Conservation (phyloP, 1,140 invertebrate species). For the Sitodiplosis mosellana region DNA sequence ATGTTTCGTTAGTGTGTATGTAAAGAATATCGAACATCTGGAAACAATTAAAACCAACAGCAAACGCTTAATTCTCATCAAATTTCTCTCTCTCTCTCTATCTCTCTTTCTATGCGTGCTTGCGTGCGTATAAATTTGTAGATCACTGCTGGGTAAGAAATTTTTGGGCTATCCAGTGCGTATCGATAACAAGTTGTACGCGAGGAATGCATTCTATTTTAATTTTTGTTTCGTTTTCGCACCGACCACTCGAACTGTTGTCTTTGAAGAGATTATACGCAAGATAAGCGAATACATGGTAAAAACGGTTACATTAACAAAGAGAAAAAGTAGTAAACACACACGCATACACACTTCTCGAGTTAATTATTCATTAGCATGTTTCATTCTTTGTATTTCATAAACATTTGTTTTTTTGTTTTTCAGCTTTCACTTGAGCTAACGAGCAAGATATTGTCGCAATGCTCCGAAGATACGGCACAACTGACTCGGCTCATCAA, state of each 20-base stretch:
- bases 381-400: too few species aligned
- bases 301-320: slow-evolving; percentile 3
- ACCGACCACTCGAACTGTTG: slow-evolving; percentile 59
- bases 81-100: too few species aligned
- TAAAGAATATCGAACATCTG: slow-evolving; percentile 8
- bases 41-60: too few species aligned
- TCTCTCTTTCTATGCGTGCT: too few species aligned
- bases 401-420: slow-evolving; percentile 1
- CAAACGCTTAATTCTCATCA: too few species aligned
- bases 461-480: slow-evolving; percentile 36
- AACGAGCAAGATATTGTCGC: slow-evolving; percentile 53
- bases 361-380: not conserved
- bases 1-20: slow-evolving; percentile 74
- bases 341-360: not conserved
- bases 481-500: slow-evolving; percentile 37
- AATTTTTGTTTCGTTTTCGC: slow-evolving; percentile 89
- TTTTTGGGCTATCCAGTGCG: slow-evolving; percentile 76
- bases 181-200: slow-evolving; percentile 76
- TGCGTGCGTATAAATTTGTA: slow-evolving; percentile 11
- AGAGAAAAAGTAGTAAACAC: not conserved
- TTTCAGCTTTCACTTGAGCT: slow-evolving; percentile 50
- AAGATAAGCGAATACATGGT: slow-evolving; percentile 77
- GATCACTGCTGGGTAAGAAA: slow-evolving; percentile 45
- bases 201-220: slow-evolving; percentile 79
- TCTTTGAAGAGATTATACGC: slow-evolving; percentile 74